phyloP scores from a whole-genome alignment of 2,797 vertebrate species.

The Chaetophractus vellerosus region DNA sequence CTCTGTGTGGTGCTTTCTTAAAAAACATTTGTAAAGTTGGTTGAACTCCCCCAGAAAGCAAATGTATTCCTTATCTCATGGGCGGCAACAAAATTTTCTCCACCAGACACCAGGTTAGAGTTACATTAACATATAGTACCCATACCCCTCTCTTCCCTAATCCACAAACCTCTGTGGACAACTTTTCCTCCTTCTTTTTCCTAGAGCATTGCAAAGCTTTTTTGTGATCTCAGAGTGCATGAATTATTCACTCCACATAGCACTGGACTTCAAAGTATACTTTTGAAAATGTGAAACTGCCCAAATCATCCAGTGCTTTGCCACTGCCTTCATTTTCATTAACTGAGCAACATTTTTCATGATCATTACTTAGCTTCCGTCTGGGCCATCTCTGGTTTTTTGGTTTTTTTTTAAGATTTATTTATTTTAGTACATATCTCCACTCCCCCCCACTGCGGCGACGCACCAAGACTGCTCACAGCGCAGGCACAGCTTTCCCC shows the following conservation, averaged over 20 bases:
- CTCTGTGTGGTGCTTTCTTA: constrained; percentile 31
- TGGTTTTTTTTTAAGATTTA: too few species aligned
- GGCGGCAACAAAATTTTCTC: constrained; percentile 56
- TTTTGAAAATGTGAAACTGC: constrained; percentile 86
- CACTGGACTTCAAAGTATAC: too few species aligned
- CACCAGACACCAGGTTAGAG: constrained; percentile 73
- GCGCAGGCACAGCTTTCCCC: too few species aligned
- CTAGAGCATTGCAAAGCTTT: constrained; percentile 82
- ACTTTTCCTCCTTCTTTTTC: constrained; percentile 79
- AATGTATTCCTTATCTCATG: constrained; percentile 60
- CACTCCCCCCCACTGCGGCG: too few species aligned
- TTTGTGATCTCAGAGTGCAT: constrained; percentile 86
- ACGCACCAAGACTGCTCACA: too few species aligned
- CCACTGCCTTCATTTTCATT: constrained; percentile 70
- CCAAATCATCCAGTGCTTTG: constrained; percentile 75
- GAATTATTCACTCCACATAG: constrained; percentile 89
- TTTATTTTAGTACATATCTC: too few species aligned
- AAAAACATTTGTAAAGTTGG: constrained; percentile 51
- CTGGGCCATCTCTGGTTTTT: not conserved
- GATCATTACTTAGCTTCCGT: constrained; percentile 65
- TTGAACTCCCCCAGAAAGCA: constrained; percentile 51
- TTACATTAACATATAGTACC: constrained; percentile 77
- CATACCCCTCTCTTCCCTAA: constrained; percentile 79
- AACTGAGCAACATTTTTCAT: constrained; percentile 71
- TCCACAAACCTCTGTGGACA: constrained; percentile 79